Conservation (phyloP, 35 echinoderm and acorn worm genomes). For the Apostichopus californicus region DNA sequence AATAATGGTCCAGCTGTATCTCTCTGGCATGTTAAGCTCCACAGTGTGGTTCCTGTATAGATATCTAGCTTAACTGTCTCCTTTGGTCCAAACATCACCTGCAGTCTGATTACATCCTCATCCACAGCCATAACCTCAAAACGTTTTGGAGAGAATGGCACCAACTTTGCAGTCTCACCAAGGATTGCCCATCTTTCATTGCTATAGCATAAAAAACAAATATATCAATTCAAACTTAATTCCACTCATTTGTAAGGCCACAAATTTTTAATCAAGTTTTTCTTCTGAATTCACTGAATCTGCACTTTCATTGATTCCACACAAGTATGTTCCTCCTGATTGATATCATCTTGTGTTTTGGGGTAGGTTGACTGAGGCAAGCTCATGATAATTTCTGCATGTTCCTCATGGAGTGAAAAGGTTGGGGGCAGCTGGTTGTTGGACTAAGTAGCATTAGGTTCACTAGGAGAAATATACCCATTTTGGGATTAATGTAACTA, state of each 20-base stretch:
- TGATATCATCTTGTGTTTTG: too few relatives aligned
- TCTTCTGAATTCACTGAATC: too few relatives aligned
- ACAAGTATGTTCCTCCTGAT: too few relatives aligned
- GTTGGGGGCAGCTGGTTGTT: too few relatives aligned
- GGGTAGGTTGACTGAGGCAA: too few relatives aligned
- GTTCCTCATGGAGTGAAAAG: too few relatives aligned
- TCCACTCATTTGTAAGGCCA: too few relatives aligned
- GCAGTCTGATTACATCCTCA: constrained; percentile 18
- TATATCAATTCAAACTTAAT: not conserved
- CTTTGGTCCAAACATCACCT: constrained; percentile 7
- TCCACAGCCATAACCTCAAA: constrained; percentile 20
- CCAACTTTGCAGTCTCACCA: constrained; percentile 36
- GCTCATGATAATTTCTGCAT: too few relatives aligned
- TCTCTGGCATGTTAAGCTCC: not conserved
- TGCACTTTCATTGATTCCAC: too few relatives aligned
- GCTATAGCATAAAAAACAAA: constrained; percentile 3
- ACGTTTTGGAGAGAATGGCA: constrained; percentile 45
- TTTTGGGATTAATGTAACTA: too few relatives aligned
- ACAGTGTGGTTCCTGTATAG: constrained; percentile 19
- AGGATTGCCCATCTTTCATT: constrained; percentile 38
- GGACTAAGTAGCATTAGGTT: too few relatives aligned
- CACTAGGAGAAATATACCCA: too few relatives aligned
- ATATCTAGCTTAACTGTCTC: constrained; percentile 10
- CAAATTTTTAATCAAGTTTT: not conserved
- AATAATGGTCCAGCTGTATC: constrained; percentile 12